Evolutionary conservation across 2,797 vertebrate species (phyloP), one percentile per base, ranked within the genome.

Genomic region (Tinamus major): DNA sequence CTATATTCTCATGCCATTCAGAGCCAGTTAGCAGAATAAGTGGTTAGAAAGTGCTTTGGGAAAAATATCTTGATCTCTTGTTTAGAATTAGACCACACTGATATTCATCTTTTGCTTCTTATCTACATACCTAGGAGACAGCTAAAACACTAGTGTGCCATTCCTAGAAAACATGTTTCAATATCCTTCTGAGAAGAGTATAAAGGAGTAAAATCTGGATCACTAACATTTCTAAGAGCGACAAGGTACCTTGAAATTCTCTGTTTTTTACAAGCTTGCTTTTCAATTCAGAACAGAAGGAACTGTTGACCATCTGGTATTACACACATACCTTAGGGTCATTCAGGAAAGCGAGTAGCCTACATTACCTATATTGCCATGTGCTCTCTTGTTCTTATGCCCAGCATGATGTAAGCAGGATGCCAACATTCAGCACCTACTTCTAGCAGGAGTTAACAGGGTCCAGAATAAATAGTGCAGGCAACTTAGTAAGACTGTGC

Each of bases 61-160:
- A n/a, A 78, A 83, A 79, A 10, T 13, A 37, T 48, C 59, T 67
- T 77, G 35, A 26, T 91, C 63, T 19, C 56, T 70, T 70, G 81
- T 64, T 88, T 79, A 56, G 78, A 93, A 81, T 74, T 79, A 74
- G 39, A 33, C 49, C 81, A 65, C 29, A 37, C 16, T 39, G 89
- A 89, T 48, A 85, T 37, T 41, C 63, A 75, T 89, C 13, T 92
- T 85, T 31, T 70, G 48, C 61, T 69, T 63, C 49, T 87, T 75
- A 85, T 61, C 79, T 53, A 39, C 1, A 1, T 46, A 37, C n/a
- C 9, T 71, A 13, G 42, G 69, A 39, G 42, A 80, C 35, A 68
- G 6, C 24, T 0, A 0, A 44, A 91, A 56, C n/a, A 53, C 8
- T 13, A 42, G 14, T 5, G 18, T 94, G 53, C 16, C 39, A 39